These are phyloP conservation scores for Eretmochelys imbricata DNA, from an alignment of 2,113 vertebrate species.

Conservation along the genomic window DNA sequence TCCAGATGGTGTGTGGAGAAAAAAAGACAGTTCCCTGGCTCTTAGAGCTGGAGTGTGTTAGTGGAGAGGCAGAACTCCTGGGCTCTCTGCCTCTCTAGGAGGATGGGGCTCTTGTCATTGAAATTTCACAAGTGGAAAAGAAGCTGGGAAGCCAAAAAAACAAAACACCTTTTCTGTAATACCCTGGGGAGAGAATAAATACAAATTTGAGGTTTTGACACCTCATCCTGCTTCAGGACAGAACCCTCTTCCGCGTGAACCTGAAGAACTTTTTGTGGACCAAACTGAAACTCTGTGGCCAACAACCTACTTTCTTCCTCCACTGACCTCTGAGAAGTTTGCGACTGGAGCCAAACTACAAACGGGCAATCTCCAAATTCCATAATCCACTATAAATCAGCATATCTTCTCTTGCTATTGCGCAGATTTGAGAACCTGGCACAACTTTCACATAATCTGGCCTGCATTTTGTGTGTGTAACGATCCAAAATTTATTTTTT, in stretches of 20 bases:
- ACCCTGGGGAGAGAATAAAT: background rate
- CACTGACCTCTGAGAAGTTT: background rate
- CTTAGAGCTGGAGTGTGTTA: background rate
- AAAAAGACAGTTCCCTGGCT: background rate
- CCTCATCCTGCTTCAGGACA: background rate
- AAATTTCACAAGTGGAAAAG: background rate
- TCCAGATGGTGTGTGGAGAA: background rate
- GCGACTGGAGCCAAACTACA: fast-evolving
- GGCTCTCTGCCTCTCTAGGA: background rate
- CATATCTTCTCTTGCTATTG: fast-evolving
- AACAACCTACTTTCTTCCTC: background rate
- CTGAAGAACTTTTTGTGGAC: background rate
- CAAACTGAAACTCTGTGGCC: background rate
- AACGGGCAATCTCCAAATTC: background rate
- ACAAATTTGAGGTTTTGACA: background rate
- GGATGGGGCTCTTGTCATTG: background rate
- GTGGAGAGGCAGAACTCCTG: background rate
- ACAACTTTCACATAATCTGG: fast-evolving
- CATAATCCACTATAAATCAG: fast-evolving
- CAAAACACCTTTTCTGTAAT: background rate
- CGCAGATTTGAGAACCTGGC: background rate
- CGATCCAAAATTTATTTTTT: background rate
- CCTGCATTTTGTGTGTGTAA: background rate
- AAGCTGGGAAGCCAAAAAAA: background rate
- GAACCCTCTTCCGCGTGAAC: background rate